Evolutionary conservation across 2,113 vertebrate species (phyloP), one percentile per base, ranked within the genome.

Genomic region (Hirundichthys speculiger): DNA sequence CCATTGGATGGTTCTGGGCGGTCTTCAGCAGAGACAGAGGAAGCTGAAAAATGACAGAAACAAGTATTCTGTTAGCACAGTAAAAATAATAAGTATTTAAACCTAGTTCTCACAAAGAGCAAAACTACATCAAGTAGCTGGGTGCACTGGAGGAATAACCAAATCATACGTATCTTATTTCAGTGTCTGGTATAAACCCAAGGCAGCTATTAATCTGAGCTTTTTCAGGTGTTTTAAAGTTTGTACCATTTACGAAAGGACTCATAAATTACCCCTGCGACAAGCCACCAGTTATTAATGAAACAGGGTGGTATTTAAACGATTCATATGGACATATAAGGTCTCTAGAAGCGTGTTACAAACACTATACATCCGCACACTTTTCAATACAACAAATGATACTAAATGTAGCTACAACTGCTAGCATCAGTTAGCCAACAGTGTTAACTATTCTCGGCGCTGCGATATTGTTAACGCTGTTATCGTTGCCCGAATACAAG

Each of bases 1-100:
- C 96, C 97, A 98, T 99, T 0, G 97, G 97, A 72, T 98, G 97
- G 88, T 98, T 99, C 92, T 99, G 97, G 1, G 97, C 96, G 0
- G 97, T 98, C 88, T 99, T 99, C 88, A 99, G 75, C 71, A 98
- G 88, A 0, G 97, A 98, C 38, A 99, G 69, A 0, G 97, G 97
- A 68, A 99, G 93, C 97, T 98, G 80, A 5, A 77, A 84, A 77
- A 82, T 45, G 14, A 62, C 12, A 71, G 13, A 45, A 34, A 67
- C 2, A 4, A 50, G 10, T 45, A 16, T 15, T 15, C 5, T 15
- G 39, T 4, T 5, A 12, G 10, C 13, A 12, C 3, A 2, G 10
- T 39, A 18, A 27, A 9, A 2, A 22, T 4, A 6, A 3, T 4
- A 0, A 65, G 2, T 1, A 5, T 57, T 43, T 21, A 18, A 1